phyloP scores from a whole-genome alignment of 2,888 invertebrate species.

The Adelognathus sp. region DNA sequence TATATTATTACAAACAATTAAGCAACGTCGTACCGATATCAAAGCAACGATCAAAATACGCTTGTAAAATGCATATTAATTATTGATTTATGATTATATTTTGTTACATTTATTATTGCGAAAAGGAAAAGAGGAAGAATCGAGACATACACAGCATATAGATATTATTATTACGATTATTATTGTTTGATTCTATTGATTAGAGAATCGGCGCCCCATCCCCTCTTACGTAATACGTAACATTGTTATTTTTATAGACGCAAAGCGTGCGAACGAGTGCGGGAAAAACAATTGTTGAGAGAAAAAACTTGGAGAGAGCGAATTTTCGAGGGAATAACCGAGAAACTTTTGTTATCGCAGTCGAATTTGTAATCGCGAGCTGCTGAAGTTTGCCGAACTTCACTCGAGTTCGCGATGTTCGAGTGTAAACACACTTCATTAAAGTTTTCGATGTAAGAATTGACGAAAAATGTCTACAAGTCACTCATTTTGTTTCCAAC shows the following conservation, averaged over 20 bases:
- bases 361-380: slow-evolving; percentile 6
- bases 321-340: neutral
- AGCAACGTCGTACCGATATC: slow-evolving; percentile 75
- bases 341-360: neutral
- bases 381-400: neutral
- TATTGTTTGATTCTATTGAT: slow-evolving; percentile 74
- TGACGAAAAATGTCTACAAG: too few relatives aligned
- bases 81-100: slow-evolving; percentile 77
- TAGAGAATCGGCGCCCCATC: slow-evolving; percentile 59
- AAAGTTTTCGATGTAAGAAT: too few relatives aligned
- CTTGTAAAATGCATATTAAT: slow-evolving; percentile 80
- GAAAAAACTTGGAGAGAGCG: slow-evolving; percentile 23
- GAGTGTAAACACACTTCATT: too few relatives aligned
- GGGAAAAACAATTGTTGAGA: slow-evolving; percentile 20
- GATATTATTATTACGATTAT: slow-evolving; percentile 72
- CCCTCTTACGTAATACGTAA: slow-evolving; percentile 72
- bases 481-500: too few relatives aligned
- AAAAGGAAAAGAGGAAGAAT: too few relatives aligned
- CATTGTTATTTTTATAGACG: slow-evolving; percentile 77
- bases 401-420: too few relatives aligned
- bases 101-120: slow-evolving; percentile 80
- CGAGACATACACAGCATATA: slow-evolving; percentile 70
- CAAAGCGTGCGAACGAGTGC: slow-evolving; percentile 47
- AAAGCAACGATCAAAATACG: slow-evolving; percentile 81
- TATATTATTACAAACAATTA: slow-evolving; percentile 43